A percentile compares a stretch with the other conserved stretches of the same genome.
phyloP scores from a whole-genome alignment of 2,888 invertebrate species.

The Machimus rusticus region DNA sequence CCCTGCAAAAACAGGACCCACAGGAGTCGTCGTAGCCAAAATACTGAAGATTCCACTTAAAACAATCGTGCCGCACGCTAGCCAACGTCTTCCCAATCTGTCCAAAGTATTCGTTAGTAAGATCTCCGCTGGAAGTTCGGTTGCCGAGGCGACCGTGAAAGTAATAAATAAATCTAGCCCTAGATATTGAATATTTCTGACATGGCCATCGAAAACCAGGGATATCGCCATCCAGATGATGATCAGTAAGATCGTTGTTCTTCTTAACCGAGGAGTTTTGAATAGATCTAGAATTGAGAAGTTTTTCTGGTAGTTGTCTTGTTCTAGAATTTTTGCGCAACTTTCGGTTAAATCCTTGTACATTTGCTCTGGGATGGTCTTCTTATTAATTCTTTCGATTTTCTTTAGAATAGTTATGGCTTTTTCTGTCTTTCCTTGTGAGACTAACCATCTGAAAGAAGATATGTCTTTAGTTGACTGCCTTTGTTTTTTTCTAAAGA shows the following conservation, averaged over 20 bases:
- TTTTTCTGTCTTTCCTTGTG: conserved; percentile 82
- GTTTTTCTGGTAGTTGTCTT: conserved; percentile 72
- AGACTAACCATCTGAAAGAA: conserved; percentile 77
- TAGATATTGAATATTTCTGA: conserved; percentile 84
- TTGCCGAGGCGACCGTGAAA: conserved; percentile 83
- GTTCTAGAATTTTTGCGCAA: conserved; percentile 73
- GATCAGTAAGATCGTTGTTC: conserved; percentile 79
- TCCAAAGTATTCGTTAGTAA: conserved; percentile 75
- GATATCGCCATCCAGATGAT: conserved; percentile 91
- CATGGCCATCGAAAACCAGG: conserved; percentile 87
- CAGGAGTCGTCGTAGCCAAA: conserved; percentile 76
- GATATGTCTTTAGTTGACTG: neutral
- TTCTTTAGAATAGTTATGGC: conserved; percentile 80
- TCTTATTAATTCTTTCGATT: conserved; percentile 81
- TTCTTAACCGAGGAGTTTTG: conserved; percentile 77
- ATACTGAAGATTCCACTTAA: conserved; percentile 82
- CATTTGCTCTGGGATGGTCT: conserved; percentile 75
- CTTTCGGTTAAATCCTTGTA: conserved; percentile 74
- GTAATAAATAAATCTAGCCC: conserved; percentile 83
- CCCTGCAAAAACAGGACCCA: conserved; percentile 76
- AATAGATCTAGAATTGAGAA: conserved; percentile 85
- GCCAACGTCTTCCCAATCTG: conserved; percentile 84
- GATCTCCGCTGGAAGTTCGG: conserved; percentile 85
- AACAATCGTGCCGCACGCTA: conserved; percentile 83
- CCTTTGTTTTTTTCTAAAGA: neutral